Evolutionary conservation across 1,140 invertebrate species (phyloP).

Genomic region (Caenorhabditis latens): DNA sequence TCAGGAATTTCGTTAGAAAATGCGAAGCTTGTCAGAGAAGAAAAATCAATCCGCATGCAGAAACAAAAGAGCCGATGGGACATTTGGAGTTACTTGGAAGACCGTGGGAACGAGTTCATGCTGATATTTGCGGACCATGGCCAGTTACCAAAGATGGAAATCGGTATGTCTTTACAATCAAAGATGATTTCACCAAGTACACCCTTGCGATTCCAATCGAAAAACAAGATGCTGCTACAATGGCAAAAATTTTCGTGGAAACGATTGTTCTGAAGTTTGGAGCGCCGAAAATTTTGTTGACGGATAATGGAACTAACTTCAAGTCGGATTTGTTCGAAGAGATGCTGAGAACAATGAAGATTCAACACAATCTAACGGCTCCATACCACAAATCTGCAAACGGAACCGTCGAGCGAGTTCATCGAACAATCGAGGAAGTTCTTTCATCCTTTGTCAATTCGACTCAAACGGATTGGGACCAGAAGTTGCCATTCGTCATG

Average conservation of each 20-base stretch:
- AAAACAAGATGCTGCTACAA: constrained; percentile 29
- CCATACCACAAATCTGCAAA: constrained; percentile 51
- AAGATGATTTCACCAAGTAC: constrained; percentile 43
- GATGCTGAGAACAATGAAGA: background rate
- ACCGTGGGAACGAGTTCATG: constrained; percentile 36
- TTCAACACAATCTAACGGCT: too few relatives aligned
- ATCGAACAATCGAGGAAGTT: constrained; percentile 24
- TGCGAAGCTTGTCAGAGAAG: constrained; percentile 30
- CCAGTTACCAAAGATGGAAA: too few relatives aligned
- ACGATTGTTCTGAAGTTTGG: constrained; percentile 31
- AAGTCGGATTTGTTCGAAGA: background rate
- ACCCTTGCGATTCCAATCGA: background rate
- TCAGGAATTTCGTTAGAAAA: background rate
- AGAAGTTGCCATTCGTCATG: background rate
- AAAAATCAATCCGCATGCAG: constrained; percentile 15
- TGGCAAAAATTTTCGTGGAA: background rate
- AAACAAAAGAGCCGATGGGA: constrained; percentile 43
- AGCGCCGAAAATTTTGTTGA: constrained; percentile 4
- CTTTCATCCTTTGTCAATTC: constrained; percentile 8
- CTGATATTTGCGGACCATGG: constrained; percentile 34
- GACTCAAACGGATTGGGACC: constrained; percentile 50
- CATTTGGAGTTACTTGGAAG: background rate
- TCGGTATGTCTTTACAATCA: constrained; percentile 37
- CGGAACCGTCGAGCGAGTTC: constrained; percentile 14
- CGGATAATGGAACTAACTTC: constrained; percentile 49